Evolutionary conservation across 2,113 vertebrate species (phyloP).

Genomic region (Cygnus atratus): DNA sequence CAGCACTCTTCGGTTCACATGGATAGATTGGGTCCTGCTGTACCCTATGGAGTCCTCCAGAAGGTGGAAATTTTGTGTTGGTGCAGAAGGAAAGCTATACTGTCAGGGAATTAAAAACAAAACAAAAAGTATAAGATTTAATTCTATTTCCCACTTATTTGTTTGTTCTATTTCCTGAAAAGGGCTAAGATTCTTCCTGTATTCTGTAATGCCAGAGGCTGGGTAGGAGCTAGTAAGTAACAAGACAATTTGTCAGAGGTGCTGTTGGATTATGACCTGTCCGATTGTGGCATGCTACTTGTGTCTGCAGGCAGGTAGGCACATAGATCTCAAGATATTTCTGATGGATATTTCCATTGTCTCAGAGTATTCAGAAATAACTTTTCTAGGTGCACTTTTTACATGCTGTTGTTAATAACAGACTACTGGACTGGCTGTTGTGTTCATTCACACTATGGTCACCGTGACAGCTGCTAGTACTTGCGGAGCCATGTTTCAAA

Average conservation of each 20-base stretch:
- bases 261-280: neutral
- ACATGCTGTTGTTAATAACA: neutral
- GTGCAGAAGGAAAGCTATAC: neutral
- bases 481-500: neutral
- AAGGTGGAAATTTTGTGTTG: neutral
- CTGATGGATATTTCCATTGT: neutral
- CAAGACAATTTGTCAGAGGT: neutral
- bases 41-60: neutral
- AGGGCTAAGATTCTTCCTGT: neutral
- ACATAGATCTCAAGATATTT: neutral
- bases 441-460: neutral
- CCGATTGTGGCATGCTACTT: neutral
- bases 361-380: too few relatives aligned
- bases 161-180: neutral
- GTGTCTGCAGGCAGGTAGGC: neutral
- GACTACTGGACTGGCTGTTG: neutral
- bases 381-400: neutral
- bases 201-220: neutral
- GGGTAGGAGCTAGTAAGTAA: neutral
- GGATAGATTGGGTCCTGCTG: neutral
- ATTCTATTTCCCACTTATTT: neutral
- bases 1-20: neutral
- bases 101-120: neutral
- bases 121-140: neutral
- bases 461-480: neutral